phyloP scores from a whole-genome alignment of 2,888 invertebrate genomes.

The Pristionchus mayeri region DNA sequence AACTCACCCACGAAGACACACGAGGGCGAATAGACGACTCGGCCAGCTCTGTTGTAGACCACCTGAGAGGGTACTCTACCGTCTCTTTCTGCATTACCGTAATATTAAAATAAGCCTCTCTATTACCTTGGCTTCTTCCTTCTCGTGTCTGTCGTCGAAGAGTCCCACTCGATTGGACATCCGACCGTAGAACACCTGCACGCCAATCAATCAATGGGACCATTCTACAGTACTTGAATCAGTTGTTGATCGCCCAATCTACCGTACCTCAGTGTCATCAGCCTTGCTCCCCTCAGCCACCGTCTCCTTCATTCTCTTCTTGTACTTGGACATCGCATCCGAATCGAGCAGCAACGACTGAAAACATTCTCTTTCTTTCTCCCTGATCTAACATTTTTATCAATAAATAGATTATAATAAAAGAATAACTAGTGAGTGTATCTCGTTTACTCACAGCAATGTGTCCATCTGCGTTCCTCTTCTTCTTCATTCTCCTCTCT shows the following conservation, averaged over 20 bases:
- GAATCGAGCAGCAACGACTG: constrained; percentile 6
- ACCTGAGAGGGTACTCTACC: constrained; percentile 32
- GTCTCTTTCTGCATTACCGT: neutral
- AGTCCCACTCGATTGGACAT: constrained; percentile 47
- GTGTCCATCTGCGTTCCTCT: neutral
- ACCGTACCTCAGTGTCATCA: constrained; percentile 35
- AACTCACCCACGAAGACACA: constrained; percentile 37
- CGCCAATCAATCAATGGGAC: neutral
- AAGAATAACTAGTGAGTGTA: too few relatives aligned
- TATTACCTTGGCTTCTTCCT: constrained; percentile 19
- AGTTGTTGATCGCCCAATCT: neutral
- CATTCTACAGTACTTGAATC: neutral
- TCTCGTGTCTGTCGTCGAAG: constrained; percentile 38
- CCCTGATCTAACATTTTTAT: too few relatives aligned
- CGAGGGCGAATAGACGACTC: constrained; percentile 37
- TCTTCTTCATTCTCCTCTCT: constrained; percentile 14
- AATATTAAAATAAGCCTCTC: neutral
- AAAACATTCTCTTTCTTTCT: neutral
- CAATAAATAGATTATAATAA: too few relatives aligned
- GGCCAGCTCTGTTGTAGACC: constrained; percentile 36
- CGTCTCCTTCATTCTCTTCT: constrained; percentile 31
- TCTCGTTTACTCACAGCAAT: neutral
- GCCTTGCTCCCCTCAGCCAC: constrained; percentile 11
- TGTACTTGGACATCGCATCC: constrained; percentile 23
- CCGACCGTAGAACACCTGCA: constrained; percentile 48